A percentile compares a stretch with the other conserved stretches of the same genome.
Conservation (phyloP, 2,797 vertebrate species). For the Cyclura pinguis region DNA sequence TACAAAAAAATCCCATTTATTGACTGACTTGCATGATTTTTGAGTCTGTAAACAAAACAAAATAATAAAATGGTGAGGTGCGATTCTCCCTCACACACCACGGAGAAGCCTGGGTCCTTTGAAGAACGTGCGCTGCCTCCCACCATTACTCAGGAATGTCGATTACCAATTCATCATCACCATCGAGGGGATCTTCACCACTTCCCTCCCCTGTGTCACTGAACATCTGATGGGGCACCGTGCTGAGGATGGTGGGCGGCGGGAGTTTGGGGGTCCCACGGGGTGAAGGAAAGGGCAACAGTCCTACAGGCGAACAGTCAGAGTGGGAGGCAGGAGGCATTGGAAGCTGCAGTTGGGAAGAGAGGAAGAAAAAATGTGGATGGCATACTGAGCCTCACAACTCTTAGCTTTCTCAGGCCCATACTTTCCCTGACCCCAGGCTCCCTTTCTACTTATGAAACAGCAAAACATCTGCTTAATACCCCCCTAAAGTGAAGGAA, state of each 20-base stretch:
- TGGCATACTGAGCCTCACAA: background rate
- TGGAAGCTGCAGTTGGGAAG: constrained; percentile 21
- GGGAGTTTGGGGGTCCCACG: constrained; percentile 71
- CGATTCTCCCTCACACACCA: constrained; percentile 15
- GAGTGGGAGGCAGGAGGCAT: constrained; percentile 32
- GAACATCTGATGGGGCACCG: constrained; percentile 92
- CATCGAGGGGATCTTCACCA: constrained; percentile 84
- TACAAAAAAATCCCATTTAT: constrained; percentile 35
- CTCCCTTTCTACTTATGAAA: background rate
- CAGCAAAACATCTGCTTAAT: background rate
- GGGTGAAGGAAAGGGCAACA: constrained; percentile 67
- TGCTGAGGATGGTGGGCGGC: constrained; percentile 84
- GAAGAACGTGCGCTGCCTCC: background rate
- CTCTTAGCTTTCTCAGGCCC: background rate
- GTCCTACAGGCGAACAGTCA: constrained; percentile 65
- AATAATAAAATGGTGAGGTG: constrained; percentile 18
- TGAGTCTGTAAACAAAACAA: constrained; percentile 44
- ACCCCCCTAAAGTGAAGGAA: background rate
- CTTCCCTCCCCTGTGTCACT: constrained; percentile 89
- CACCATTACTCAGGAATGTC: constrained; percentile 85
- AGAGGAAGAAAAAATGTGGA: background rate
- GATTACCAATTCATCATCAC: constrained; percentile 93
- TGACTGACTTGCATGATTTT: constrained; percentile 36
- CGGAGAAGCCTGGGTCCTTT: constrained; percentile 4
- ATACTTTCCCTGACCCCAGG: background rate